These are phyloP conservation scores for Cygnus atratus DNA, from an alignment of 2,113 vertebrate species.

Conservation along the genomic window DNA sequence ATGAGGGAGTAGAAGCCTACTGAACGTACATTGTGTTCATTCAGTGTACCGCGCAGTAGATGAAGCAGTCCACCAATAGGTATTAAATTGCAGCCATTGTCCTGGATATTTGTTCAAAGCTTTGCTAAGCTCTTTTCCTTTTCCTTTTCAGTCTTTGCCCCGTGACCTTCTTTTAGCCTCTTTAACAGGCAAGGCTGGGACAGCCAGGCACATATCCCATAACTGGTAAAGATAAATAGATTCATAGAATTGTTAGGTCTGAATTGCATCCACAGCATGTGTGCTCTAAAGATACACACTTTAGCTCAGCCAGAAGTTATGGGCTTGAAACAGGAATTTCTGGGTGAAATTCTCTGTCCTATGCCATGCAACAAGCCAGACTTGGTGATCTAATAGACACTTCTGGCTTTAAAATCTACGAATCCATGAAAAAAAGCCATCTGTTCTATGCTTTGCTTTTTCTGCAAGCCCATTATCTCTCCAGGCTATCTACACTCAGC, in stretches of 20 bases:
- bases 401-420: conserved; percentile 4
- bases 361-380: background rate
- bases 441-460: conserved; percentile 1
- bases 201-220: background rate
- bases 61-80: background rate
- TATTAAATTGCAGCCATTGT: background rate
- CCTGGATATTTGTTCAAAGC: background rate
- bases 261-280: conserved; percentile 29
- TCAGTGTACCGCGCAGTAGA: background rate
- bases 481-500: background rate
- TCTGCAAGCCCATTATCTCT: conserved; percentile 25
- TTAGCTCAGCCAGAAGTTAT: conserved; percentile 10
- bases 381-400: background rate
- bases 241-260: conserved; percentile 19
- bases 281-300: background rate
- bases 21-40: background rate
- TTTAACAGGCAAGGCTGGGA: background rate
- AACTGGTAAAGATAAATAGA: conserved; percentile 40
- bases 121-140: background rate
- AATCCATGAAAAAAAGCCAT: background rate
- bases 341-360: background rate
- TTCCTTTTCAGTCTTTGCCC: background rate
- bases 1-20: background rate
- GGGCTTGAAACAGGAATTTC: background rate
- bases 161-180: conserved; percentile 24